A percentile compares a stretch with the other conserved stretches of the same genome.
phyloP scores from a whole-genome alignment of 2,113 vertebrate genomes.

The Crotophaga sulcirostris region DNA sequence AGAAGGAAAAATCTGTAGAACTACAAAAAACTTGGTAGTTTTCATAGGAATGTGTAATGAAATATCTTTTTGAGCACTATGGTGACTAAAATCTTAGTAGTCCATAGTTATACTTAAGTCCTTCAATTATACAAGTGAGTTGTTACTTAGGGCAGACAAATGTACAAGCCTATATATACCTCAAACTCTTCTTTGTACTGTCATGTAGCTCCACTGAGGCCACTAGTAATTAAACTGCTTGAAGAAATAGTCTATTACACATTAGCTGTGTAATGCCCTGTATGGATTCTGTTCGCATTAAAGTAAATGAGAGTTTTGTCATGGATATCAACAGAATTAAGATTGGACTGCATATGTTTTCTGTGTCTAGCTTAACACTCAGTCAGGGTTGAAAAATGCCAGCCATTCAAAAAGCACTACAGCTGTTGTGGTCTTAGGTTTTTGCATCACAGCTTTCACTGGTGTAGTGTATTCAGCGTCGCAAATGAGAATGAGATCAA shows the following conservation, averaged over 20 bases:
- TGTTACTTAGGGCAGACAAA: neutral
- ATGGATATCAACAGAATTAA: neutral
- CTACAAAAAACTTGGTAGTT: neutral
- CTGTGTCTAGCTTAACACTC: neutral
- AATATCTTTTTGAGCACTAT: neutral
- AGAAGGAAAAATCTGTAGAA: neutral
- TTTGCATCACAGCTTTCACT: neutral
- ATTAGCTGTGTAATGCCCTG: neutral
- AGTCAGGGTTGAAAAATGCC: neutral
- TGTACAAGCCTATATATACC: neutral
- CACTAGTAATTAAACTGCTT: neutral
- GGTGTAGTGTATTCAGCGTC: accelerated
- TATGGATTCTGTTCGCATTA: neutral
- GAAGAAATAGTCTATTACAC: neutral
- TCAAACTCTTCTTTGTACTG: neutral
- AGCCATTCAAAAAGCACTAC: neutral
- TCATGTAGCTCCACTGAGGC: neutral
- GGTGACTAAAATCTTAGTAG: neutral
- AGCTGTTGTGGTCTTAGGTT: neutral
- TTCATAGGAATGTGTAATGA: neutral
- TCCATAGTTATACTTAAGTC: neutral
- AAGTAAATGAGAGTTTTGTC: neutral
- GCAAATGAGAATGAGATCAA: neutral
- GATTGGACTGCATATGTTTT: neutral
- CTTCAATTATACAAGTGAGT: neutral